A percentile compares a stretch with the other conserved stretches of the same genome.
Conservation (phyloP, 2,888 invertebrate genomes). For the Hirtodrosophila histrioides region DNA sequence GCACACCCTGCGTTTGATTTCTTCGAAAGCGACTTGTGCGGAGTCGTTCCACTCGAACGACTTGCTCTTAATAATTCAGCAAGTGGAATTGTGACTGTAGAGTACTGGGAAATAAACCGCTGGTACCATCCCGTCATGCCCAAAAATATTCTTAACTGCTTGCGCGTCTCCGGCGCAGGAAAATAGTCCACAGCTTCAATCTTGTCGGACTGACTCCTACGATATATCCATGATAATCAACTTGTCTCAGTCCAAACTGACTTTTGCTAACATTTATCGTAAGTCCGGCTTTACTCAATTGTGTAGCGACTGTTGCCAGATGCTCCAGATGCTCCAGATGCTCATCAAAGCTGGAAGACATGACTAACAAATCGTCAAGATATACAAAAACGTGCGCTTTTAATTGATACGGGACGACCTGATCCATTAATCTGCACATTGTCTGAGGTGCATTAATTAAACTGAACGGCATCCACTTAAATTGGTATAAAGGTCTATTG, state of each 20-base stretch:
- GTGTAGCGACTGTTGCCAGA: no score
- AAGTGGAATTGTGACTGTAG: neutral
- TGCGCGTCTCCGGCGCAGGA: conserved; percentile 9
- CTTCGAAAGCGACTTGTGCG: neutral
- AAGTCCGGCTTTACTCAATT: no score
- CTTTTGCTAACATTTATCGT: neutral
- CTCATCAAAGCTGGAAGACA: no score
- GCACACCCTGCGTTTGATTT: neutral
- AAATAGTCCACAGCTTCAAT: neutral
- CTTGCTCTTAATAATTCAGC: conserved; percentile 5
- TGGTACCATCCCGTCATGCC: conserved; percentile 19
- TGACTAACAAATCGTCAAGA: no score
- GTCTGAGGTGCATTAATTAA: no score
- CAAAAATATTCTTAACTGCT: conserved; percentile 7
- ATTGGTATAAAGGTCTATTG: no score
- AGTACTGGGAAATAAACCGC: conserved; percentile 9
- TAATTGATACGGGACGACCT: no score
- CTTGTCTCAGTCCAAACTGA: conserved; percentile 9
- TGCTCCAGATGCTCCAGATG: no score
- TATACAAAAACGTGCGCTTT: no score
- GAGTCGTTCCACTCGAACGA: conserved; percentile 6
- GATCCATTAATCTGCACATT: no score
- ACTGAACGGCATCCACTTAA: no score
- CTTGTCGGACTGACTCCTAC: neutral
- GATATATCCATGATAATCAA: conserved; percentile 2